Conservation (phyloP, 2,888 invertebrate genomes). For the Hanleya hanleyi region DNA sequence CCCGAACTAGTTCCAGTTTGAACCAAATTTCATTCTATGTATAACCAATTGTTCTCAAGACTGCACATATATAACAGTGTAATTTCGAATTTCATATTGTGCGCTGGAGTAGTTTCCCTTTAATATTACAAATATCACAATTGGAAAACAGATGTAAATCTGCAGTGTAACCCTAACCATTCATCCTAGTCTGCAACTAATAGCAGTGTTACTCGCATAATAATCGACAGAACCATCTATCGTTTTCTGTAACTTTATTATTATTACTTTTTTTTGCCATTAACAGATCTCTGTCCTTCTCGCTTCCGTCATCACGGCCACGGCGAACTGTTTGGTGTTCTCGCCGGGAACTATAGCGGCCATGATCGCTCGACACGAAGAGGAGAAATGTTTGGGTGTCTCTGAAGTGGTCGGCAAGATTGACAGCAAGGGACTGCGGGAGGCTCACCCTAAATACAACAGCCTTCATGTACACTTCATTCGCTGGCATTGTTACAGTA, state of each 20-base stretch:
- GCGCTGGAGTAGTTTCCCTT: too few species aligned
- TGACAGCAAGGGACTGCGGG: conserved; percentile 45
- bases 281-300: conserved; percentile 43
- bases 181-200: too few species aligned
- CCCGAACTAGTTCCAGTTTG: too few species aligned
- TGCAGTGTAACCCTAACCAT: too few species aligned
- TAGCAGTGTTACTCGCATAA: too few species aligned
- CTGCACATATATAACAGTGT: too few species aligned
- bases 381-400: conserved; percentile 49
- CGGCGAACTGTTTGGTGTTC: conserved; percentile 46
- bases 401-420: conserved; percentile 50
- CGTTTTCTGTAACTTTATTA: not conserved
- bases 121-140: too few species aligned
- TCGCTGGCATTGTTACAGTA: conserved; percentile 46
- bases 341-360: conserved; percentile 47
- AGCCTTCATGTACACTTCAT: conserved; percentile 44
- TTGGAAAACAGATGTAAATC: too few species aligned
- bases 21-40: too few species aligned
- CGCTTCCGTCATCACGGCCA: conserved; percentile 40
- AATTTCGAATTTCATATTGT: too few species aligned
- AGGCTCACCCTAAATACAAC: conserved; percentile 42
- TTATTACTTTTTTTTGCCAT: not conserved
- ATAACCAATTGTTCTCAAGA: too few species aligned
- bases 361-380: conserved; percentile 47
- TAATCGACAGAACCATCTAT: too few species aligned